These are phyloP conservation scores for Heterotis niloticus DNA, from an alignment of 2,113 vertebrate genomes.

Conservation along the genomic window DNA sequence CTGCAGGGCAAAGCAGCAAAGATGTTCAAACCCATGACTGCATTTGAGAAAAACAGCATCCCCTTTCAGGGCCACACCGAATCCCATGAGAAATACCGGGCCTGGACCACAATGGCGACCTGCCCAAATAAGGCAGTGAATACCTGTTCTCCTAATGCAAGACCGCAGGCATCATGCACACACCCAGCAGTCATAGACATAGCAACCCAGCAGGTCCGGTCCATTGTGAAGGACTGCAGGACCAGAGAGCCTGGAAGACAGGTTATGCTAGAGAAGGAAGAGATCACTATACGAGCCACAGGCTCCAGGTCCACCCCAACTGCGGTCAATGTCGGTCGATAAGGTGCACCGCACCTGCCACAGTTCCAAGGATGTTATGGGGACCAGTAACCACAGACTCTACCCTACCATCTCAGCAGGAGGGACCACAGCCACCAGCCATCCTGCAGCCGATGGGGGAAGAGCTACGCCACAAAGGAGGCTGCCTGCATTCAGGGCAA, in stretches of 20 bases:
- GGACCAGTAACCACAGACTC: constrained; percentile 45
- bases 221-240: neutral
- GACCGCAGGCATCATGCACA: neutral
- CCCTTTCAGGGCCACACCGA: constrained; percentile 43
- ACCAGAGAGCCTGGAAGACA: neutral
- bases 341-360: constrained; percentile 47
- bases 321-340: constrained; percentile 32
- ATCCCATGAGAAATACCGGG: constrained; percentile 54
- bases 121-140: neutral
- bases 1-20: constrained; percentile 33
- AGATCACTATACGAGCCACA: constrained; percentile 18
- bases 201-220: neutral
- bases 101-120: constrained; percentile 35
- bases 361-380: constrained; percentile 39
- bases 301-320: constrained; percentile 42
- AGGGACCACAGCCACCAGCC: no score
- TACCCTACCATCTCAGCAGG: constrained; percentile 31
- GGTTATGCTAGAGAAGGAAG: no score
- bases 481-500: neutral
- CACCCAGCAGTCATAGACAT: neutral
- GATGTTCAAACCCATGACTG: constrained; percentile 36
- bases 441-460: no score
- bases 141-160: neutral
- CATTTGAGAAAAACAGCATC: neutral
- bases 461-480: neutral